Evolutionary conservation across 2,888 invertebrate genomes (phyloP).

Genomic region (Oligia strigilis): DNA sequence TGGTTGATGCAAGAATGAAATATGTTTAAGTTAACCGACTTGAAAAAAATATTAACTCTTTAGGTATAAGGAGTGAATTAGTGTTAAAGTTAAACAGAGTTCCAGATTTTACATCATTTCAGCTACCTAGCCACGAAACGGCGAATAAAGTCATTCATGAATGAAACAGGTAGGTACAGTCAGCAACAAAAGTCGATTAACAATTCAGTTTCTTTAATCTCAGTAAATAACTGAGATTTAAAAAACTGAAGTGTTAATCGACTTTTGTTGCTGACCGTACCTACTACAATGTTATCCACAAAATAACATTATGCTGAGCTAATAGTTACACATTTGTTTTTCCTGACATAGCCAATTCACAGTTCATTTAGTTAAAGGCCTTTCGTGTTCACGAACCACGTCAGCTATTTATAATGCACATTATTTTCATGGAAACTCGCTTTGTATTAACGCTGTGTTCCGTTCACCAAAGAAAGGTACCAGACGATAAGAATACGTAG

Average conservation of each 20-base stretch:
- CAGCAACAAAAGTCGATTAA: too few relatives aligned
- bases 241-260: too few relatives aligned
- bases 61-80: neutral
- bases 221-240: too few relatives aligned
- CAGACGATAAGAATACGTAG: constrained; percentile 37
- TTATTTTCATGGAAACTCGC: constrained; percentile 42
- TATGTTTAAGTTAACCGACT: neutral
- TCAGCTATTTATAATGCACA: constrained; percentile 28
- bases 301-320: neutral
- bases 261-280: too few relatives aligned
- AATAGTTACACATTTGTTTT: neutral
- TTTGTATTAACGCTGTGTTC: constrained; percentile 21
- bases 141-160: neutral
- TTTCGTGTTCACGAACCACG: constrained; percentile 7
- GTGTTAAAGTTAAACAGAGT: neutral
- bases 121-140: neutral
- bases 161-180: too few relatives aligned
- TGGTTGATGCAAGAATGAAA: neutral
- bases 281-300: too few relatives aligned
- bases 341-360: constrained; percentile 5
- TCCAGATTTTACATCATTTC: neutral
- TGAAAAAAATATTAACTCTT: neutral
- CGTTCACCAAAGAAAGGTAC: constrained; percentile 44
- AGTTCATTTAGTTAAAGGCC: constrained; percentile 8
- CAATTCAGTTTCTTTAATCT: too few relatives aligned